Evolutionary conservation across 2,797 vertebrate genomes (phyloP), one percentile per base, ranked within the genome.

Genomic region (Iguana delicatissima): DNA sequence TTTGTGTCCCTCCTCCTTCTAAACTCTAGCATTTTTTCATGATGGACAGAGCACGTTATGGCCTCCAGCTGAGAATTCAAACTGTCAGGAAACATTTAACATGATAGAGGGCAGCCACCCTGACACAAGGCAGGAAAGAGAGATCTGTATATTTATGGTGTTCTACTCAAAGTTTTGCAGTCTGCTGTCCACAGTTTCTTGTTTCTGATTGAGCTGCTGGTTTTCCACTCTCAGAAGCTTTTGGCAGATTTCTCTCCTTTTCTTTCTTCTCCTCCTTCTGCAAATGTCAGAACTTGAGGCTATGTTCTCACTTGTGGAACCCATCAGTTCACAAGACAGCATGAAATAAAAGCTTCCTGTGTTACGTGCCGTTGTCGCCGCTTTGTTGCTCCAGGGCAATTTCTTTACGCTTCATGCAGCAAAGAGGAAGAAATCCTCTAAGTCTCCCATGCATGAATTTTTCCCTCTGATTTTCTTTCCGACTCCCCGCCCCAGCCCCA

Each of bases 21-120:
- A 86, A 90, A 55, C 69, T 26, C 42, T 32, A 62, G 59, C 59
- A 73, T 84, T 38, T 62, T 89, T 76, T 85, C 79, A 83, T n/a
- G 50, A 86, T 76, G 80, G 69, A 77, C 59, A 87, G 84, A 85
- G 82, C 20, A 22, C 59, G 69, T 72, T 46, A 59, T 69, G 59
- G 84, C 79, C 50, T 72, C 57, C 73, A 84, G 80, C 22, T 29
- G 50, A 86, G 59, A 72, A 92, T 86, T 67, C 16, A 14, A 86
- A 72, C 87, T 91, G 84, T 89, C 84, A 86, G 35, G 26, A 83
- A 87, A 57, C 22, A 83, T 79, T 83, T 87, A 77, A 77, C 29
- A 72, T 87, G 79, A 89, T 74, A 29, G 55, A 79, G 62, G 62
- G 32, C 85, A 87, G 46, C 26, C 87, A 84, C 72, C 35, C 76